Evolutionary conservation across 1,140 invertebrate species (phyloP), one percentile per base, ranked within the genome.

Genomic region (Caligus rogercresseyi): DNA sequence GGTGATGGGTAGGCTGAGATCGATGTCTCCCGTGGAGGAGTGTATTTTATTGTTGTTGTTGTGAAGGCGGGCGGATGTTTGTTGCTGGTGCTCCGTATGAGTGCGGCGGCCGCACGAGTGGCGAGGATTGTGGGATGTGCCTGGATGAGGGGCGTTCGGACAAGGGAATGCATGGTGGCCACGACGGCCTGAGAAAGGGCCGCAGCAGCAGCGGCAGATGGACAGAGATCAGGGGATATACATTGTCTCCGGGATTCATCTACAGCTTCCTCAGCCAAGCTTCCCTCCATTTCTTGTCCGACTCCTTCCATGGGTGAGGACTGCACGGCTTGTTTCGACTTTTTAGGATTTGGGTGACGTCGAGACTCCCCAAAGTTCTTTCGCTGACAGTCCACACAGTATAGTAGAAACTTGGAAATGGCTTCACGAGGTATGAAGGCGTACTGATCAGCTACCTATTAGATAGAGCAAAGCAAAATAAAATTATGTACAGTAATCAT

Each of bases 361-460:
- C 26, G 18, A 18, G 24, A 31, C 21, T 60, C 57, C 24, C 21
- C 18, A 31, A 25, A 60, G 20, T 60, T 60, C 24, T 62, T 63
- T 69, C 88, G 83, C 70, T 91, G 88, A 72, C 89, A 93, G 71
- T 92, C 88, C n/a, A 85, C 83, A 73, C 89, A 92, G 65, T 88
- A 87, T 68, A 92, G 82, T 24, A 95, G 80, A 74, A 94, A 95
- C 67, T 87, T 82, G 52, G 91, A 95, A 69, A 96, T 90, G 1
- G 91, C 90, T 74, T 95, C 90, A 25, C 90, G 81, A 1, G 91
- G 91, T 61, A 96, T 77, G 70, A 94, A 95, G 3, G 89, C 89
- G 75, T 92, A 94, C 52, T 86, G 90, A 72, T 95, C 89, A 11
- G 89, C 91, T 69, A 95, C 92, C 90, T 94, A 77, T 24, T 78